Percentiles rank a stretch among this genome's conserved stretches.
These are phyloP conservation scores for Lepisosteus osseus DNA, from an alignment of 2,113 vertebrate genomes.

Conservation along the genomic window DNA sequence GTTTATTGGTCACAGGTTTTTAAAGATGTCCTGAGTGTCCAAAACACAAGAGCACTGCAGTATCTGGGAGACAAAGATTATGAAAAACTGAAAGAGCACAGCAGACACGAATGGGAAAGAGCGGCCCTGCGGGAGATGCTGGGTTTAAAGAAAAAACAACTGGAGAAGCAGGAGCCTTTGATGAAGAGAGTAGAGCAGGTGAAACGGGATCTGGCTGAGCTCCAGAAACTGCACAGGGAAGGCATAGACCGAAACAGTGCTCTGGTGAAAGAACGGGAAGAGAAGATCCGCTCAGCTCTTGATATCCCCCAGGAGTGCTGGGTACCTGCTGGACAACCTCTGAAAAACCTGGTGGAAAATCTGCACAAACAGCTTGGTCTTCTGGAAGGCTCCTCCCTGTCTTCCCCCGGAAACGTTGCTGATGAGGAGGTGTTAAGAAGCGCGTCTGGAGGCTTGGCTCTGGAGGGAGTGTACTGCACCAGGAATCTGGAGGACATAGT, in stretches of 20 bases:
- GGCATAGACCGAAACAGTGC: constrained; percentile 9
- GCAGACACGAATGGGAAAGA: no score
- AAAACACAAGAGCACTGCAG: no score
- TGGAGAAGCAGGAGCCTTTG: neutral
- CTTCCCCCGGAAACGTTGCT: constrained; percentile 19
- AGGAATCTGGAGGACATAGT: constrained; percentile 5
- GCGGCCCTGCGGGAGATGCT: no score
- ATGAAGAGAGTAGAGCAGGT: neutral
- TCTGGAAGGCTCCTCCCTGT: neutral
- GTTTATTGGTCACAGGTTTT: no score
- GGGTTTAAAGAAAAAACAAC: no score
- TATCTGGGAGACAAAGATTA: no score
- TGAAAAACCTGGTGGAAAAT: constrained; percentile 14
- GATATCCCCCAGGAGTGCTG: constrained; percentile 12
- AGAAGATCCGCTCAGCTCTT: constrained; percentile 1
- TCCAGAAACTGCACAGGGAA: constrained; percentile 4
- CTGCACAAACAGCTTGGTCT: neutral
- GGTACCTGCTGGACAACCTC: neutral
- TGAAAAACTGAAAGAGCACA: no score
- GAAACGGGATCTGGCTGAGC: neutral
- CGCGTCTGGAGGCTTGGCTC: constrained; percentile 55
- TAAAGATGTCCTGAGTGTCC: no score
- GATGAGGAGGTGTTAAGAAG: constrained; percentile 38
- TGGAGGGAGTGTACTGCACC: constrained; percentile 56
- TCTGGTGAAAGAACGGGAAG: constrained; percentile 2